These are phyloP conservation scores for Perizoma flavofasciatum DNA, from an alignment of 2,888 invertebrate species.

Conservation along the genomic window DNA sequence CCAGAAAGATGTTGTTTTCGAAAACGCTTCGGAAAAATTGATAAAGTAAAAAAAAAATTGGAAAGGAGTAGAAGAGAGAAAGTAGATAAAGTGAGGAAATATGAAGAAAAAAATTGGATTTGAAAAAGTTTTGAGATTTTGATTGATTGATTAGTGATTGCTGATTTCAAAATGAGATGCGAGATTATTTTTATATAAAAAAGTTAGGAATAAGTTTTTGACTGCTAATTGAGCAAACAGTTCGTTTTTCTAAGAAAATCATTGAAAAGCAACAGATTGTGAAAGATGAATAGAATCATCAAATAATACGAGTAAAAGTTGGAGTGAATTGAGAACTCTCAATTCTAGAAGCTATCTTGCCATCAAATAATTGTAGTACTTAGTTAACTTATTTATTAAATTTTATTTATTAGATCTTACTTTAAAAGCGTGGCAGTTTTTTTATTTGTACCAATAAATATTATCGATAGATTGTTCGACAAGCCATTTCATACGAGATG, in stretches of 20 bases:
- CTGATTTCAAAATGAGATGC: too few relatives aligned
- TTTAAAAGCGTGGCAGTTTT: constrained; percentile 28
- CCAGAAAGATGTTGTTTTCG: constrained; percentile 38
- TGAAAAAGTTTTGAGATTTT: not conserved
- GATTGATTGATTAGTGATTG: too few relatives aligned
- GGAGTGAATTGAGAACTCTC: constrained; percentile 38
- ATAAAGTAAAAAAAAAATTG: constrained; percentile 1
- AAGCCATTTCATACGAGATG: too few relatives aligned
- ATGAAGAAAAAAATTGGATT: not conserved
- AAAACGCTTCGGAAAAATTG: constrained; percentile 8
- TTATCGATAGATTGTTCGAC: not conserved
- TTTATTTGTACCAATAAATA: constrained; percentile 18
- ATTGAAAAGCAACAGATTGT: not conserved
- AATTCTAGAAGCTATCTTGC: constrained; percentile 78
- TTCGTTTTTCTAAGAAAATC: not conserved
- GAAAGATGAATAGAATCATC: constrained; percentile 2
- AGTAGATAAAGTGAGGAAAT: not conserved
- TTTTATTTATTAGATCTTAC: constrained; percentile 47
- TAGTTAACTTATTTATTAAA: constrained; percentile 61
- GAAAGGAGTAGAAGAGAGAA: constrained; percentile 1
- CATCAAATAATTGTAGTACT: constrained; percentile 77
- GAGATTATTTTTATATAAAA: too few relatives aligned
- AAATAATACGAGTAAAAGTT: constrained; percentile 39
- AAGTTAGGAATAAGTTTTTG: too few relatives aligned
- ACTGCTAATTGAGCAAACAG: too few relatives aligned